These are phyloP conservation scores for Pseudomyrmex cubaensis DNA, from an alignment of 1,140 invertebrate species.

Conservation along the genomic window DNA sequence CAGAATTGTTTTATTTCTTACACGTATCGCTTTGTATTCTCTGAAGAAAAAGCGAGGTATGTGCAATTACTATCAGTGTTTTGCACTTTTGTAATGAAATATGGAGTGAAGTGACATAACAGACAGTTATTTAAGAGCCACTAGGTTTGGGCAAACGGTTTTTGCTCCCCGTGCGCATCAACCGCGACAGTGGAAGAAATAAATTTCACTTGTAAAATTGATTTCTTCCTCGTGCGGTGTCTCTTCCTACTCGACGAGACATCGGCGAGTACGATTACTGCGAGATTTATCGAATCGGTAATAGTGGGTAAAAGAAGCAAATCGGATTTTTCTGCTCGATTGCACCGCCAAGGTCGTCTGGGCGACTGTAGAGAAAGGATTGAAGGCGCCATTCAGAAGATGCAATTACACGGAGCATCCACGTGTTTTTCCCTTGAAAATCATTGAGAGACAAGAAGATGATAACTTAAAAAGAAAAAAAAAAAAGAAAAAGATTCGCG, in stretches of 20 bases:
- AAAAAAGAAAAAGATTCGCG: conserved; percentile 7
- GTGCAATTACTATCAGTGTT: too few relatives aligned
- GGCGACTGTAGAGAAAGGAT: conserved; percentile 77
- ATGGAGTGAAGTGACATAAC: conserved; percentile 9
- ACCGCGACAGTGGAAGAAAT: conserved; percentile 2
- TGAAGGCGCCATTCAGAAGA: conserved; percentile 71
- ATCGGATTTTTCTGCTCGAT: conserved; percentile 73
- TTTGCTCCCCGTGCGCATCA: neutral
- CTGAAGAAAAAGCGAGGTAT: too few relatives aligned
- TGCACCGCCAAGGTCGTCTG: conserved; percentile 72
- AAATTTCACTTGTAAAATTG: conserved; percentile 52
- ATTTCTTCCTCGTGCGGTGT: conserved; percentile 43
- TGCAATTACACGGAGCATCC: conserved; percentile 73
- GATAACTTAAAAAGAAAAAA: conserved; percentile 59
- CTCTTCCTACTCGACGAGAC: conserved; percentile 41
- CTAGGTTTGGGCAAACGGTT: conserved; percentile 4
- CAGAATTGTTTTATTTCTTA: neutral
- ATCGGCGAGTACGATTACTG: neutral
- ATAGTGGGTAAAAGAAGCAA: conserved; percentile 51
- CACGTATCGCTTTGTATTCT: too few relatives aligned
- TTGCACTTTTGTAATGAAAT: too few relatives aligned
- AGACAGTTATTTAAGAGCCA: conserved; percentile 40
- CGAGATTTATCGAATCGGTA: conserved; percentile 42
- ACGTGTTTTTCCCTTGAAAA: conserved; percentile 56
- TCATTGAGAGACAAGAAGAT: conserved; percentile 29